Base-by-base conservation (phyloP, 2,113 vertebrate species). In the Chiloscyllium plagiosum region DNA sequence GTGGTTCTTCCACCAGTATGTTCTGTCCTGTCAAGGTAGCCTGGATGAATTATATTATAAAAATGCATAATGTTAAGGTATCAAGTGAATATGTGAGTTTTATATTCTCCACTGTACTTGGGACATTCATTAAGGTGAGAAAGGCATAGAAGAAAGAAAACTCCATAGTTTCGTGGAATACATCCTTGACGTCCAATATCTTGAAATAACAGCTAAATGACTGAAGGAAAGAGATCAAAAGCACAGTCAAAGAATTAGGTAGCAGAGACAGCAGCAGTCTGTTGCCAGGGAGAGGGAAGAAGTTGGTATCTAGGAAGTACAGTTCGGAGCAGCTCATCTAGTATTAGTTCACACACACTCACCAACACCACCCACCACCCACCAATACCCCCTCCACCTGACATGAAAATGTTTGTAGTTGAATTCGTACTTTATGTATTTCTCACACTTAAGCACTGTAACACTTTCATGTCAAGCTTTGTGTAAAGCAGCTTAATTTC, bases 41-140 rank as follows among this genome's bases (percentile, higher is more conserved):
- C 96, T 99, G 99, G 99, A 98, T 98, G 99, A 99, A 96, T 97
- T 98, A 0, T 98, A 98, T 97, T 98, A 99, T 96, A 98, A 99
- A 97, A 98, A 99, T 86, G 98, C 99, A 96, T 98, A 98, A 99
- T 99, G 97, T 87, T 33, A 90, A 17, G 52, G 33, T 22, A 29
- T 90, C 26, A 92, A n/a, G 15, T 65, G 17, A n/a, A 37, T 65
- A 66, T 66, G 56, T 66, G 61, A 20, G 29, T 13, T 92, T 66
- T 66, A 66, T 66, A 92, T 66, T 66, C 56, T 56, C 33, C 1
- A 61, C 42, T 61, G 56, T 61, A 61, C 56, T 61, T 61, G 2
- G 56, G 10, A 20, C 42, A 0, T 42, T 83, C 20, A 37, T 80
- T 80, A 19, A 80, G n/a, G 78, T 83, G 78, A 83, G 15, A 42